Base-by-base conservation (phyloP, 2,888 invertebrate species). In the Odontomyia ornata region DNA sequence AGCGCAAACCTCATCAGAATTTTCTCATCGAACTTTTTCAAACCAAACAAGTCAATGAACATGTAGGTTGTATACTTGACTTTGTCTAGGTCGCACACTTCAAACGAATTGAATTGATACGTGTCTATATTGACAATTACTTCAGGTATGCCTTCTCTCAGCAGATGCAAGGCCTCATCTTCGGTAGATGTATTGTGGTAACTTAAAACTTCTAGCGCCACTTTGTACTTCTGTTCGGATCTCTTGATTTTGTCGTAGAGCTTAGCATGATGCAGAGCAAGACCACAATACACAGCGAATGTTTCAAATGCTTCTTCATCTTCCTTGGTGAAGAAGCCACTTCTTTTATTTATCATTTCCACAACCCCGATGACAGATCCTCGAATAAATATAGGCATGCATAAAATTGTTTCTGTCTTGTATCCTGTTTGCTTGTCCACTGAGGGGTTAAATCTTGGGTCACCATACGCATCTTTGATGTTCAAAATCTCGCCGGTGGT, bases 361-460 rank as follows among this genome's bases (percentile, higher is more conserved):
- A 95, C 94, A 0, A 95, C 95, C 1, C 94, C 95, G 78, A 95
- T 95, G 9, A 95, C 91, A 79, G 89, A 89, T 46, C 92, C 92
- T 77, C 93, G 88, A 21, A 93, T 94, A 85, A 92, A 94, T 57
- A 96, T 93, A 0, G 95, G 96, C 95, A 95, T 95, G 85, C 95
- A 95, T 0, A 95, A 89, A 57, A 95, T 94, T 28, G 91, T 91
- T 80, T 90, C 89, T 0, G 95, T 95, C 81, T 88, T 89, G 81
- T 91, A 92, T 0, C 91, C 92, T 1, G 92, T 92, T 1, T 90
- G 86, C 83, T 91, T 91, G 82, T 93, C 92, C 0, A 92, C 90
- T 27, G 90, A 89, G 65, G 92, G 89, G 84, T 95, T 94, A 84
- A 95, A 95, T 78, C 94, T 88, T 0, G 89, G 86, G 86, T 95